Percentiles rank a stretch among this genome's conserved stretches.
phyloP scores from a whole-genome alignment of 2,113 vertebrate species.

The Petaurus breviceps region DNA sequence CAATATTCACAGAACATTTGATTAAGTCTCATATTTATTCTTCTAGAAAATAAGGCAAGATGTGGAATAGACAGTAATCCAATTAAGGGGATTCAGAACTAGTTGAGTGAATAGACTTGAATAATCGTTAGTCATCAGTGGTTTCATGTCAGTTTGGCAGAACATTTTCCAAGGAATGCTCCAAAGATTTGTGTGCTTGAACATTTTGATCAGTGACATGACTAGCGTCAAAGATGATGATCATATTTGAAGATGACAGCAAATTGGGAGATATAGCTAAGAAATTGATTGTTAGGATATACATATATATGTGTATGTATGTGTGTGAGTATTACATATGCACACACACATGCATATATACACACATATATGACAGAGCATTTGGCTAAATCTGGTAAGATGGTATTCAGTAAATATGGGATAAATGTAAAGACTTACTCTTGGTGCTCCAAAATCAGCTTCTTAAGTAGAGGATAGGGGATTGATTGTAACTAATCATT shows the following conservation, averaged over 20 bases:
- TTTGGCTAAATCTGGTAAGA: not conserved
- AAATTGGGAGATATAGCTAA: not conserved
- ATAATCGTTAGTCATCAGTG: not conserved
- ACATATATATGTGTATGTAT: too few species aligned
- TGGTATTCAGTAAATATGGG: not conserved
- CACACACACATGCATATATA: too few species aligned
- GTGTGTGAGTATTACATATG: too few species aligned
- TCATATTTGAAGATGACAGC: not conserved
- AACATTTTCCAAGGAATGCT: not conserved
- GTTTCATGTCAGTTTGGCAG: not conserved
- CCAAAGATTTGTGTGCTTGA: not conserved
- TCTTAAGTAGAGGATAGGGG: not conserved
- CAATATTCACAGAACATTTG: not conserved
- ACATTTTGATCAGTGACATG: not conserved
- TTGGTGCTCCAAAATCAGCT: not conserved
- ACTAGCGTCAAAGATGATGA: not conserved
- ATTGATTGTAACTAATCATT: not conserved
- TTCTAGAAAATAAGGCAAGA: not conserved
- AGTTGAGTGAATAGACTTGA: not conserved
- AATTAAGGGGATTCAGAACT: not conserved
- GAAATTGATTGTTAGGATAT: not conserved
- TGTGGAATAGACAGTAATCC: not conserved
- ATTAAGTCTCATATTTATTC: not conserved
- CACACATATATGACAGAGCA: not conserved
- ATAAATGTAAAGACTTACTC: not conserved